These are phyloP conservation scores for Malacoraja senta DNA, from an alignment of 2,797 vertebrate genomes.

Conservation along the genomic window DNA sequence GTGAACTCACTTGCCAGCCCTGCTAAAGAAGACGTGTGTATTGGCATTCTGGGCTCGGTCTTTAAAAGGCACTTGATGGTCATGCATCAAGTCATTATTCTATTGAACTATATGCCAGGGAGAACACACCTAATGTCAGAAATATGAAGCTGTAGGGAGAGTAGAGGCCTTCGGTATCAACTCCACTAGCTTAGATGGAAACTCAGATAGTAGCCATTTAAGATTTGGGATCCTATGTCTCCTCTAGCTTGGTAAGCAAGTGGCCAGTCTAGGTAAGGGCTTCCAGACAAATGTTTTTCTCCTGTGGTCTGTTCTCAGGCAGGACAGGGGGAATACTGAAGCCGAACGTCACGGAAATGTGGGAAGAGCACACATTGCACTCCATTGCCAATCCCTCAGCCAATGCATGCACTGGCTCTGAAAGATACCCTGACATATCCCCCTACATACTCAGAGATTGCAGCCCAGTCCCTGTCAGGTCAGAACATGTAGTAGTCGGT, in stretches of 20 bases:
- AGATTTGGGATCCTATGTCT: neutral
- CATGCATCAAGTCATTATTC: neutral
- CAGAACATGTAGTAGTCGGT: neutral
- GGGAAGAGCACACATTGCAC: neutral
- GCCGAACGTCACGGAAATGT: neutral
- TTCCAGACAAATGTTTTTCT: neutral
- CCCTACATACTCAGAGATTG: no score
- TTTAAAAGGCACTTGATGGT: neutral
- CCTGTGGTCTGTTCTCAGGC: neutral
- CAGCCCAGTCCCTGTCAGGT: neutral
- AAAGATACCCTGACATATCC: neutral
- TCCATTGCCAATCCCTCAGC: neutral
- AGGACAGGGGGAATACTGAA: neutral
- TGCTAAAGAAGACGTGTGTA: neutral
- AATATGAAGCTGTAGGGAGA: neutral
- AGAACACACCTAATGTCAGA: neutral
- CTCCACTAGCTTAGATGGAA: neutral
- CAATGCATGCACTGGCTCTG: neutral
- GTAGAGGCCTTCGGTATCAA: neutral
- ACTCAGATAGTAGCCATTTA: neutral
- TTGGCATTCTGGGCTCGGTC: neutral
- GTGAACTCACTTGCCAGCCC: neutral
- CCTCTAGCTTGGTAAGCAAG: neutral
- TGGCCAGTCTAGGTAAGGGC: neutral
- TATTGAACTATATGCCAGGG: neutral